Evolutionary conservation across 2,888 invertebrate species (phyloP).

Genomic region (Megaustenia siamemsis): DNA sequence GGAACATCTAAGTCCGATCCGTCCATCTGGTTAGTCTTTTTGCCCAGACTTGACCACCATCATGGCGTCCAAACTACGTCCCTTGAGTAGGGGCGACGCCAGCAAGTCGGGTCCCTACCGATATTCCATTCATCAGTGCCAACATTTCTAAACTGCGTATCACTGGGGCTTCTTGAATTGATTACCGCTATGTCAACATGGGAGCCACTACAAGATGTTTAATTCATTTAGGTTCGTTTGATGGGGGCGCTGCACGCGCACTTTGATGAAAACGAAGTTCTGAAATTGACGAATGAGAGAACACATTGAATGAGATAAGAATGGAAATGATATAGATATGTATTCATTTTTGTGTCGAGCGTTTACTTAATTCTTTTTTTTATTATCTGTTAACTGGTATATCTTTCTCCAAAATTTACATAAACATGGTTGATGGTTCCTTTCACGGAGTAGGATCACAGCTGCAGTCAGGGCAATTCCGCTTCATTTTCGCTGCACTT

Average conservation of each 20-base stretch:
- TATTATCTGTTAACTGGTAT: too few relatives aligned
- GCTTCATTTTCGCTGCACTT: too few relatives aligned
- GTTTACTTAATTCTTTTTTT: too few relatives aligned
- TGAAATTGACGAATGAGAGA: too few relatives aligned
- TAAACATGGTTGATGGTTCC: too few relatives aligned
- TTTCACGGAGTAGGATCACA: too few relatives aligned
- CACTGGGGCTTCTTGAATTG: slow-evolving; percentile 22
- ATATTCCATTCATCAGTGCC: slow-evolving; percentile 40
- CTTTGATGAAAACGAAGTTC: not conserved
- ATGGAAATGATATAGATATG: too few relatives aligned
- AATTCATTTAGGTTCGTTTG: slow-evolving; percentile 1
- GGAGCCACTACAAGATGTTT: slow-evolving; percentile 33
- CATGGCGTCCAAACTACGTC: not conserved
- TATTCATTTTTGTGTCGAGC: too few relatives aligned
- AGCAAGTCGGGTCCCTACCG: slow-evolving; percentile 6
- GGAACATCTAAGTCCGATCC: not conserved
- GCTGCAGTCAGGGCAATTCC: too few relatives aligned
- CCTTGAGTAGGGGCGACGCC: slow-evolving; percentile 28
- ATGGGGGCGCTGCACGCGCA: not conserved
- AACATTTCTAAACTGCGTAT: not conserved
- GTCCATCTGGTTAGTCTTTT: slow-evolving; percentile 16
- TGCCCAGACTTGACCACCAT: slow-evolving; percentile 3
- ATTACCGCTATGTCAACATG: slow-evolving; percentile 39
- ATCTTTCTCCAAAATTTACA: too few relatives aligned
- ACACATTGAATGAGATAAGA: too few relatives aligned